Conservation (phyloP, 30 jellyfish, hydroid and myxozoan species). For the Hydractinia echinata region DNA sequence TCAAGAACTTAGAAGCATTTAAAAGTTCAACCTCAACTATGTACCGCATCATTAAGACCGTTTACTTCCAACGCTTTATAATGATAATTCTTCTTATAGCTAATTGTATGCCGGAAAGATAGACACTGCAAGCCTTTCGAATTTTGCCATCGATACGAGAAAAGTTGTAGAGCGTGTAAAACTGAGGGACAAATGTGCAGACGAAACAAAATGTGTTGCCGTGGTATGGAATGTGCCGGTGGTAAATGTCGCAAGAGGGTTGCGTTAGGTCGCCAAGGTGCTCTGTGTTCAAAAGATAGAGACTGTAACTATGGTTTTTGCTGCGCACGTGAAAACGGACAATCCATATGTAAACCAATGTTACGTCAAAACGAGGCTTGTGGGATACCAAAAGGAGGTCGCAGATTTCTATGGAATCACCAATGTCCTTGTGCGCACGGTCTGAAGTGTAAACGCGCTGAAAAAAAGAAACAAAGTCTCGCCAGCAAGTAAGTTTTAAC, state of each 20-base stretch:
- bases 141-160: slow-evolving; percentile 61
- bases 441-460: slow-evolving; percentile 61
- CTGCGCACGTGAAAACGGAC: slow-evolving; percentile 79
- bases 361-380: slow-evolving; percentile 75
- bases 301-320: slow-evolving; percentile 91
- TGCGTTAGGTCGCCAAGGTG: slow-evolving; percentile 51
- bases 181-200: slow-evolving; percentile 74
- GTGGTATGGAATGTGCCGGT: slow-evolving; percentile 80
- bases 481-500: neutral
- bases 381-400: slow-evolving; percentile 39
- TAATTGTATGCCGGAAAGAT: slow-evolving; percentile 67
- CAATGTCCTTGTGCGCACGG: slow-evolving; percentile 77
- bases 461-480: slow-evolving; percentile 40
- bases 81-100: slow-evolving; percentile 25
- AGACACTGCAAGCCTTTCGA: slow-evolving; percentile 70
- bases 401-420: slow-evolving; percentile 29
- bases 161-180: slow-evolving; percentile 73
- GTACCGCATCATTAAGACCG: too few relatives aligned
- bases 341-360: slow-evolving; percentile 50
- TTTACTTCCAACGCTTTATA: too few relatives aligned
- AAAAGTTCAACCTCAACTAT: too few relatives aligned
- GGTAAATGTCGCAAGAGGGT: slow-evolving; percentile 61
- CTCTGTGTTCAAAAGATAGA: slow-evolving; percentile 65
- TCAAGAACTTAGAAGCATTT: too few relatives aligned
- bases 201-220: slow-evolving; percentile 90